Base-by-base conservation (phyloP, 2,797 vertebrate genomes). In the Eurystomus glaucurus region DNA sequence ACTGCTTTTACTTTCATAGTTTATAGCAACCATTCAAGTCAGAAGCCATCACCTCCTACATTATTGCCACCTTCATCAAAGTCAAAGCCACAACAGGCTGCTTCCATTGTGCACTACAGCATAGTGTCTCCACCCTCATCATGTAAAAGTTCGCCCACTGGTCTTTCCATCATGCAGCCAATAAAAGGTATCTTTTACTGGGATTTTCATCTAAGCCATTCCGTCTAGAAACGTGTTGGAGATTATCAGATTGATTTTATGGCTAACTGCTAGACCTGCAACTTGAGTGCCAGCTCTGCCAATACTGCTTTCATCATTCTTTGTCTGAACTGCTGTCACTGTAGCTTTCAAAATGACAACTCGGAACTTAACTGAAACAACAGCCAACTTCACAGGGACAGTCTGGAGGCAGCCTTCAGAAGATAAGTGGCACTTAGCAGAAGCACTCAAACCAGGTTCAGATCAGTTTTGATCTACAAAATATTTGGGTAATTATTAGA, bases 11-110 rank as follows among this genome's bases (percentile, higher is more conserved):
- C 87, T 95, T 95, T 39, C 95, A 46, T 96, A 96, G 96, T 96
- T 97, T 97, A 97, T 96, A 97, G 79, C 92, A 91, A 96, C 87
- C 92, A 97, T 88, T 95, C 94, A 29, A 97, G 96, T 95, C 94
- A 95, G 96, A 97, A 97, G 94, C 94, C 96, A 96, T 91, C 93
- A 96, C 90, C 93, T 95, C 93, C 94, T 96, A 95, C 94, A 95
- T 96, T 95, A 95, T 82, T 96, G 85, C 91, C 96, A 95, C 79
- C 93, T 96, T 97, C 95, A 97, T 96, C 96, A 94, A 96, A 95
- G 93, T 94, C 96, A 97, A 96, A 97, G 93, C 94, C 90, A 20
- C 93, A 95, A 29, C 91, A 97, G 96, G 91, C 94, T 95, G 82
- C 85, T 96, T 95, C 96, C 91, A 92, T 96, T 97, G 95, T 97